Conservation (phyloP, 2,113 vertebrate species). For the Eubucco bourcierii region DNA sequence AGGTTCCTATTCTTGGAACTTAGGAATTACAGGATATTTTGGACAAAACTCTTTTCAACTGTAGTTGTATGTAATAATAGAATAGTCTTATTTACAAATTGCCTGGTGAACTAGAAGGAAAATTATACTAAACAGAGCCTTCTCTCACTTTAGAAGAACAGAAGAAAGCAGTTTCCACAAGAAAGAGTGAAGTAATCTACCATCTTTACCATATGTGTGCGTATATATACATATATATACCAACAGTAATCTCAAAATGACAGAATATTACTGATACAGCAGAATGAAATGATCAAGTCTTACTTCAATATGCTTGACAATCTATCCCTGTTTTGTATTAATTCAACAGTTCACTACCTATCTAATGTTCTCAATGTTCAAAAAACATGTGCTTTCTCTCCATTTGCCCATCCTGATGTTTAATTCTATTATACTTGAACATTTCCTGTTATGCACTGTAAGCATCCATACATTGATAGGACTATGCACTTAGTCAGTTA, state of each 20-base stretch:
- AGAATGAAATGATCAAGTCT: neutral
- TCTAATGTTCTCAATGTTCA: neutral
- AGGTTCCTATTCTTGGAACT: neutral
- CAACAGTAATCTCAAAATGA: neutral
- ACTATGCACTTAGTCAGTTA: neutral
- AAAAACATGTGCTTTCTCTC: neutral
- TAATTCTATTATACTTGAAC: neutral
- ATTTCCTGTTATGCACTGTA: neutral
- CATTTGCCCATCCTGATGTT: neutral
- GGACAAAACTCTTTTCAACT: neutral
- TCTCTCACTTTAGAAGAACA: neutral
- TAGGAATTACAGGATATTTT: neutral
- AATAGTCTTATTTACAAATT: neutral
- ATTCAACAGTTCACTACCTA: neutral
- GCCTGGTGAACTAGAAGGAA: neutral
- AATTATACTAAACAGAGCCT: neutral
- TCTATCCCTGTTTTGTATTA: neutral
- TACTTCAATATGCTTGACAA: neutral
- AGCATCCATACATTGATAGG: neutral
- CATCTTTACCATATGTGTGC: neutral
- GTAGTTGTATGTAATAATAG: neutral
- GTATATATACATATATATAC: neutral
- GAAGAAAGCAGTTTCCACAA: neutral
- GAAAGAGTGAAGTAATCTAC: rapidly evolving
- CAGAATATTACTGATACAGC: neutral